Evolutionary conservation across 1,140 invertebrate species (phyloP).

Genomic region (Vanessa atalanta): DNA sequence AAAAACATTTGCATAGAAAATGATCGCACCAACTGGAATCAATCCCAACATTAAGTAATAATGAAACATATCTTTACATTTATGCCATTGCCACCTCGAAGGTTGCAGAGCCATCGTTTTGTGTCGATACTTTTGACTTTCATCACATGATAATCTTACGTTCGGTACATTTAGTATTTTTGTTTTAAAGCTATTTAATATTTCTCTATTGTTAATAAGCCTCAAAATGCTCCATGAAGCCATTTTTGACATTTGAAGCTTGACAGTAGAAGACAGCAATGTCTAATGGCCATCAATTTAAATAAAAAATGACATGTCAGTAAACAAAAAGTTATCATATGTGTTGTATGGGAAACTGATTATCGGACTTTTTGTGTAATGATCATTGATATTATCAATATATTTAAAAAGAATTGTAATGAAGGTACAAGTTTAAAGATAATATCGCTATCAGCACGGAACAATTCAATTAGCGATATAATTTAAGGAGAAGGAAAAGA

Average conservation of each 20-base stretch:
- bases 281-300: neutral
- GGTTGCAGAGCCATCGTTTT: constrained; percentile 82
- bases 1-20: constrained; percentile 88
- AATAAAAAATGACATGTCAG: no score
- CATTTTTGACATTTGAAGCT: constrained; percentile 65
- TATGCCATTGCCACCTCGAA: constrained; percentile 88
- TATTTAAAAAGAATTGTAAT: no score
- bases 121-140: constrained; percentile 55
- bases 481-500: no score
- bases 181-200: constrained; percentile 59
- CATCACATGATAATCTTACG: constrained; percentile 67
- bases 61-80: constrained; percentile 92
- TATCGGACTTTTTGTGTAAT: no score
- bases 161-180: constrained; percentile 60
- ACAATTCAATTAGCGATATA: no score
- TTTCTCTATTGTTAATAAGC: constrained; percentile 68
- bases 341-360: no score
- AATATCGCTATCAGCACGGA: no score
- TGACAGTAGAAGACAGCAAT: neutral
- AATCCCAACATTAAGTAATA: constrained; percentile 89
- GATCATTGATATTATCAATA: no score
- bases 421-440: no score
- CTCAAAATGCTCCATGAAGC: constrained; percentile 75
- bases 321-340: neutral
- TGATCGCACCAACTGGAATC: constrained; percentile 85